A percentile compares a stretch with the other conserved stretches of the same genome.
These are phyloP conservation scores for Sciaenops ocellatus DNA, from an alignment of 2,797 vertebrate species.

Conservation along the genomic window DNA sequence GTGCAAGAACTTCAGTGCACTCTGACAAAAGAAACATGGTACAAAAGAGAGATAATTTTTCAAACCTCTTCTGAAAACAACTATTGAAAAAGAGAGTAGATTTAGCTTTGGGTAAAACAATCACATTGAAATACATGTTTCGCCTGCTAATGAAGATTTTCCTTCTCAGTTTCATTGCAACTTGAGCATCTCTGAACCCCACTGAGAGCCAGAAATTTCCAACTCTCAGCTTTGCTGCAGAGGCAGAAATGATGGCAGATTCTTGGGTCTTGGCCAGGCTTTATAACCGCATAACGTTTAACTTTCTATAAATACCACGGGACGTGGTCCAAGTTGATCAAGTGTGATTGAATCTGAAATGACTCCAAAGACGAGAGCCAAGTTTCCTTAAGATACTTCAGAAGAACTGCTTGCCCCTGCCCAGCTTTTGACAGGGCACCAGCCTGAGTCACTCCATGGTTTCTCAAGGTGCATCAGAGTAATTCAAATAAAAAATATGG, in stretches of 20 bases:
- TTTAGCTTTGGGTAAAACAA: slow-evolving; percentile 13
- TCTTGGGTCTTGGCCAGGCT: slow-evolving; percentile 73
- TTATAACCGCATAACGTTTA: slow-evolving; percentile 84
- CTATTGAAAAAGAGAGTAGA: background rate
- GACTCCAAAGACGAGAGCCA: slow-evolving; percentile 78
- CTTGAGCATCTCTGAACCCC: slow-evolving; percentile 26
- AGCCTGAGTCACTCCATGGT: slow-evolving; percentile 68
- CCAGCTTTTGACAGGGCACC: slow-evolving; percentile 60
- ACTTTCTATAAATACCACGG: slow-evolving; percentile 86
- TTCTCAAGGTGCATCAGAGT: slow-evolving; percentile 35
- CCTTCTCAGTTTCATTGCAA: slow-evolving; percentile 24
- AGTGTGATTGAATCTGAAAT: slow-evolving; percentile 85
- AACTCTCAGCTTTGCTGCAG: slow-evolving; percentile 81
- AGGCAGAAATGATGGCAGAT: slow-evolving; percentile 79
- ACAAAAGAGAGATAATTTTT: background rate
- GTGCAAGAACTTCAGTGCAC: background rate
- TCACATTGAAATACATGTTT: slow-evolving; percentile 1
- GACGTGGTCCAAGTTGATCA: slow-evolving; percentile 83
- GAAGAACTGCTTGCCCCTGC: slow-evolving; percentile 66
- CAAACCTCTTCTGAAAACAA: background rate
- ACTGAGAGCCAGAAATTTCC: slow-evolving; percentile 58
- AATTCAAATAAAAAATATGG: slow-evolving; percentile 42
- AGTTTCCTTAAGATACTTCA: slow-evolving; percentile 81
- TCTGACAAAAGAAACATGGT: background rate
- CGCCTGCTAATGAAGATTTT: slow-evolving; percentile 11